Evolutionary conservation across 2,888 invertebrate genomes (phyloP), one percentile per base, ranked within the genome.

Genomic region (Archips crataeganus): DNA sequence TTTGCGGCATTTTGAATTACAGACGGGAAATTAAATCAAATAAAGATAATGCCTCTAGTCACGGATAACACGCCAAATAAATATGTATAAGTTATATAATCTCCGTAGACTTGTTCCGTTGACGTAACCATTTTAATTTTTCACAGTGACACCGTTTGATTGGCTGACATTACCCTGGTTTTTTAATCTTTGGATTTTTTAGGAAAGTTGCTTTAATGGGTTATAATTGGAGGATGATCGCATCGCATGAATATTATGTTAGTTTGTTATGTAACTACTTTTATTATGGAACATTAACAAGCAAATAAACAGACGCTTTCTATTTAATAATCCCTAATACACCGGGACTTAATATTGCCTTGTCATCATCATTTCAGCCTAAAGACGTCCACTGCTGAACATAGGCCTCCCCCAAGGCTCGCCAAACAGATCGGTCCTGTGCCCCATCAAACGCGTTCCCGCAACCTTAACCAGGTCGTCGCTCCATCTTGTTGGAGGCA

Each of bases 1-100:
- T 57, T 57, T 57, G 57, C 3, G 11, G 3, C 11, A 57, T 57
- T 57, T 57, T 32, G 10, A 57, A 6, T 39, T n/a, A 54, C 10
- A 15, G 51, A 6, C 15, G 42, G n/a, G 65, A 57, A 67, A 67
- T 13, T 57, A n/a, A 57, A 45, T 13, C 60, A 42, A 62, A 62
- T 15, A 23, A 59, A 23, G 45, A 32, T 60, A 59, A 60, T 45
- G 59, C 45, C 47, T 51, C 36, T 10, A 10, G 47, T 47, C 45
- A 60, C 67, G 59, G 47, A 68, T 59, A 36, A 60, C 59, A 15
- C n/a, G 59, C 42, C 11, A 15, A 66, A 57, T 60, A 68, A 60
- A 47, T 60, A 68, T 47, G 59, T 51, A 47, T 45, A 60, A 34
- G 32, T 60, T 68, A 36, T n/a, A 9, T 60, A 47, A 68, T 36